Evolutionary conservation across 2,888 invertebrate genomes (phyloP).

Genomic region (Nebria brevicollis): DNA sequence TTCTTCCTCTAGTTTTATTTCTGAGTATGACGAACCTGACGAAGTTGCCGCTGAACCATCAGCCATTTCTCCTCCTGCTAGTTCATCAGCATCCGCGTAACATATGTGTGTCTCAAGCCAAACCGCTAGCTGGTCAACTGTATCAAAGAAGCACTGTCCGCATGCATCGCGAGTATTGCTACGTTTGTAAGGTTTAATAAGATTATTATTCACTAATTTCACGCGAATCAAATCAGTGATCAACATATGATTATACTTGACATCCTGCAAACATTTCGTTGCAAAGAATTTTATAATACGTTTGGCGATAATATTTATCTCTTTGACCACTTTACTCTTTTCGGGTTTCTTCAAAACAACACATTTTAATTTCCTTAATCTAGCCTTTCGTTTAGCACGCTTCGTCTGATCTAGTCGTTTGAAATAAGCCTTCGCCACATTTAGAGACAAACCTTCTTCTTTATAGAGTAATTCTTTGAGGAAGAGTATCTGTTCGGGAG

Average conservation of each 20-base stretch:
- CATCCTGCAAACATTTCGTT: slow-evolving; percentile 53
- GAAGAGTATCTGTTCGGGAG: slow-evolving; percentile 53
- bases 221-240: slow-evolving; percentile 54
- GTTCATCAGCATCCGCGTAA: slow-evolving; percentile 56
- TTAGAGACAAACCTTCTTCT: slow-evolving; percentile 56
- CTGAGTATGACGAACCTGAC: background rate
- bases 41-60: slow-evolving; percentile 34
- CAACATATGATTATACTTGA: slow-evolving; percentile 57
- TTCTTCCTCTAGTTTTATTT: background rate
- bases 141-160: slow-evolving; percentile 19
- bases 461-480: slow-evolving; percentile 56
- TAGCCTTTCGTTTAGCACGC: slow-evolving; percentile 5
- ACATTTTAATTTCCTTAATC: slow-evolving; percentile 4
- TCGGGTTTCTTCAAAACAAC: slow-evolving; percentile 24
- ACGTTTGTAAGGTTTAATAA: slow-evolving; percentile 26
- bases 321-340: slow-evolving; percentile 32
- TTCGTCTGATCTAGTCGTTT: slow-evolving; percentile 53
- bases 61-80: slow-evolving; percentile 55
- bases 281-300: slow-evolving; percentile 54
- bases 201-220: slow-evolving; percentile 21
- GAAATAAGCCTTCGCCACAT: slow-evolving; percentile 56
- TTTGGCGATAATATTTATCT: slow-evolving; percentile 29
- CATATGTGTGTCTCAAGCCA: slow-evolving; percentile 57
- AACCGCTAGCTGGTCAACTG: slow-evolving; percentile 54
- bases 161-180: slow-evolving; percentile 11